These are phyloP conservation scores for Ailuropoda melanoleuca DNA, from an alignment of 2,113 vertebrate species.

Conservation along the genomic window DNA sequence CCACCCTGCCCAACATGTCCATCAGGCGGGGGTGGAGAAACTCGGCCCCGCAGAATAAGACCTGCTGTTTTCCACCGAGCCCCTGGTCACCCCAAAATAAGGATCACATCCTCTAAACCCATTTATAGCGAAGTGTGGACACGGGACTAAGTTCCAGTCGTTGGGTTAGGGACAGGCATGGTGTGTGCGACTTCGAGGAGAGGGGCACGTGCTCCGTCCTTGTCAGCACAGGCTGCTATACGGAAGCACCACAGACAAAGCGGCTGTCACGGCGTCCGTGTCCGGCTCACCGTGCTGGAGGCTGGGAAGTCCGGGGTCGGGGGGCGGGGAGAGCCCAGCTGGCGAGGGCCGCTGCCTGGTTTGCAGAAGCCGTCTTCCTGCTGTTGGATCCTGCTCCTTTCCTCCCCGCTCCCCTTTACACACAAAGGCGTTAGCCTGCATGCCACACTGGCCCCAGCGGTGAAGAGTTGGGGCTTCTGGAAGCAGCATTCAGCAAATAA, in stretches of 20 bases:
- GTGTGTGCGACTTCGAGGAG: background rate
- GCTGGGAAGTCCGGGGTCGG: background rate
- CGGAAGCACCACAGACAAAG: too few relatives aligned
- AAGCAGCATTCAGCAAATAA: background rate
- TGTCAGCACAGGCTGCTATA: background rate
- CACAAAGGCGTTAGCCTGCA: background rate
- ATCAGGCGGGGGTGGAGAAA: background rate
- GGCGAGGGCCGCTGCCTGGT: background rate
- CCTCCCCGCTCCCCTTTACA: fast-evolving
- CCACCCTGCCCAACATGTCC: background rate
- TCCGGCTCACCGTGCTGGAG: fast-evolving
- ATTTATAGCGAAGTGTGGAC: background rate
- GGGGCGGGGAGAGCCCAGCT: background rate
- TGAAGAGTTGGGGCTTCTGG: background rate
- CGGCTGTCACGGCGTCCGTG: fast-evolving
- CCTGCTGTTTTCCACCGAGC: background rate
- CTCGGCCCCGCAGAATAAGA: background rate
- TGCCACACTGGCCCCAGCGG: background rate
- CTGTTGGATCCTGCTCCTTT: background rate
- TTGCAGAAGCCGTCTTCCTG: background rate
- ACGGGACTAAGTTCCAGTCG: background rate
- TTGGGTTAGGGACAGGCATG: background rate
- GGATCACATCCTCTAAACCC: background rate
- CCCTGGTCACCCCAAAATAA: background rate
- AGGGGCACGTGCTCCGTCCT: fast-evolving